A percentile compares a stretch with the other conserved stretches of the same genome.
Evolutionary conservation across 2,888 invertebrate genomes (phyloP).

Genomic region (Diarsia mendica): DNA sequence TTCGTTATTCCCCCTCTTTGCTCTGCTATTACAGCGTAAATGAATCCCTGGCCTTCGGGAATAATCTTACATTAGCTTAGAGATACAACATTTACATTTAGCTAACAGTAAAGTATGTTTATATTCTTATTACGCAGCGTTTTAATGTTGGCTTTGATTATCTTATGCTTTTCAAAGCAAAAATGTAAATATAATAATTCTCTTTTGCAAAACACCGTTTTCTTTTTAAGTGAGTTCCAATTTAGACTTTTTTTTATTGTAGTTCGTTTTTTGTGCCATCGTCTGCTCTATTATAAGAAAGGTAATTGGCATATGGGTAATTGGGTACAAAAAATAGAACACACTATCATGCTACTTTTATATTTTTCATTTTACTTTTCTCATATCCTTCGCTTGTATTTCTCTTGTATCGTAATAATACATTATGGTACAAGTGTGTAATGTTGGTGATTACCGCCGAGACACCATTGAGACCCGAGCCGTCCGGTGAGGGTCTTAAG

Average conservation of each 20-base stretch:
- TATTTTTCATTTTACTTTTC: not conserved
- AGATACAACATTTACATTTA: conserved; percentile 37
- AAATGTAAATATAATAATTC: conserved; percentile 15
- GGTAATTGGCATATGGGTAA: not conserved
- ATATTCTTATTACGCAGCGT: conserved; percentile 19
- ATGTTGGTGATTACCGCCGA: too few relatives aligned
- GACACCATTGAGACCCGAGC: too few relatives aligned
- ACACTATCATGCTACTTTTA: not conserved
- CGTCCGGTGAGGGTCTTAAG: too few relatives aligned
- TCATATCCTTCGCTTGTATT: not conserved
- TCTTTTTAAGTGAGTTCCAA: not conserved
- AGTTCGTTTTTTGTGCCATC: not conserved
- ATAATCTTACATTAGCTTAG: conserved; percentile 45
- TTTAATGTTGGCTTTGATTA: conserved; percentile 33
- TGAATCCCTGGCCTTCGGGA: conserved; percentile 39
- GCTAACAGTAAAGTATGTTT: conserved; percentile 12
- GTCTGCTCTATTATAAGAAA: not conserved
- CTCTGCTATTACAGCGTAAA: conserved; percentile 48
- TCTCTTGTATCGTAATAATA: not conserved
- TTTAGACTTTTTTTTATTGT: not conserved
- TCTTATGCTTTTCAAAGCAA: conserved; percentile 29
- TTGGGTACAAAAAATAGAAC: not conserved
- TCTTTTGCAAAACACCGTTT: not conserved
- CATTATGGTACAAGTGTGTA: too few relatives aligned
- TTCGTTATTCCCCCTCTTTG: conserved; percentile 20